These are phyloP conservation scores for Oscheius sp. DNA, from an alignment of 2,888 invertebrate genomes.

Conservation along the genomic window DNA sequence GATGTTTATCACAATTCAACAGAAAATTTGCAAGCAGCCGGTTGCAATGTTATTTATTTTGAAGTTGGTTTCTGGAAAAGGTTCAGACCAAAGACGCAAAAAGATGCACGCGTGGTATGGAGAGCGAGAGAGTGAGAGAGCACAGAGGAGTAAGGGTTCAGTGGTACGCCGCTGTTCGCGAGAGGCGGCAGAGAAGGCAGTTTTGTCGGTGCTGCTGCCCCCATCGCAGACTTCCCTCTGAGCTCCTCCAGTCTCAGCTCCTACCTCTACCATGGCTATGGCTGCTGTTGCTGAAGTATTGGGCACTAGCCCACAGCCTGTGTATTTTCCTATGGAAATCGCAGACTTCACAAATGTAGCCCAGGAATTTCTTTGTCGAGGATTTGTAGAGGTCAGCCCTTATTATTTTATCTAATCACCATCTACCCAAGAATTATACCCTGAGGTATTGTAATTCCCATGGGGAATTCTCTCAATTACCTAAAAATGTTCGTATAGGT, in stretches of 20 bases:
- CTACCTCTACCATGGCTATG: slow-evolving; percentile 5
- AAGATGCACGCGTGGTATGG: background rate
- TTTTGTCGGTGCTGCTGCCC: slow-evolving; percentile 31
- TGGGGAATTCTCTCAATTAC: no score
- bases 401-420: background rate
- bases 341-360: background rate
- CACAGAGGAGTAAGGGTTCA: slow-evolving; percentile 25
- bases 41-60: background rate
- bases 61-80: background rate
- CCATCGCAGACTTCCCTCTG: slow-evolving; percentile 10
- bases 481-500: no score
- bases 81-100: background rate
- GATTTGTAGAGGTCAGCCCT: slow-evolving; percentile 15
- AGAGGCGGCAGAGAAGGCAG: slow-evolving; percentile 31
- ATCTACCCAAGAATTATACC: no score
- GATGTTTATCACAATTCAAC: background rate
- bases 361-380: slow-evolving; percentile 14
- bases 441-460: no score
- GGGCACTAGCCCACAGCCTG: slow-evolving; percentile 7
- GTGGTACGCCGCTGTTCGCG: slow-evolving; percentile 17
- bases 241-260: background rate
- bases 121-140: slow-evolving; percentile 13
- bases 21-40: no score
- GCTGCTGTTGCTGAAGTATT: slow-evolving; percentile 3
- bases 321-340: slow-evolving; percentile 6